Base-by-base conservation (phyloP, 1,140 invertebrate genomes). In the Procambarus clarkii region DNA sequence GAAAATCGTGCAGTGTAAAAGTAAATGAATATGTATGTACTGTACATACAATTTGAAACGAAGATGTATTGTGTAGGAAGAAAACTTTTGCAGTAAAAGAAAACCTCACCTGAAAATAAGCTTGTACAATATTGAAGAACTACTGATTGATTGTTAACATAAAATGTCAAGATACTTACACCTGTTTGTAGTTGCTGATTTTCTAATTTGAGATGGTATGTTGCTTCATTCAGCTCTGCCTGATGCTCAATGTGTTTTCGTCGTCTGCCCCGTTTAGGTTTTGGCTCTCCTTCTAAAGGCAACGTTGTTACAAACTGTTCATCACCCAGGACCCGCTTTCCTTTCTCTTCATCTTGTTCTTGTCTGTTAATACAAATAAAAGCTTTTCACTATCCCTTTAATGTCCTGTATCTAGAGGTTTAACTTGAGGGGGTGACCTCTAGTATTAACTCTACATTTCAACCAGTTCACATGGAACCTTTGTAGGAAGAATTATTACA, bases 131-230 rank as follows among this genome's bases (percentile, higher is more conserved):
- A 69, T 58, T 58, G 13, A 58, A 58, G 8, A 58, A 58, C 7
- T 13, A 58, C 54, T 54, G 48, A 86, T 13, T 21, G 15, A 79
- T 44, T 78, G 11, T 44, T n/a, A 9, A 81, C 9, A n/a, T 13
- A 54, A 4, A 5, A 13, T 45, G 15, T 11, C 7, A 48, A 9
- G 50, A 69, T 71, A 87, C n/a, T 69, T 54, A 88, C 86, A 15
- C 60, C 58, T 34, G 54, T 44, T 48, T 84, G 69, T 13, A 82
- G 24, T 46, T 90, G 88, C 24, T 86, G 85, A 77, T 90, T 90
- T 58, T 90, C 88, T 60, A 90, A 64, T 21, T 74, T 90, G 18
- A 90, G 81, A 60, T 90, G 88, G 69, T 90, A 90, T 11, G 88
- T 83, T 58, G 88, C 88, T 64, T 80, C 78, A 60, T 76, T 78